Percentiles rank a stretch among this genome's conserved stretches.
phyloP scores from a whole-genome alignment of 1,140 invertebrate species.

The Frieseomelitta varia region DNA sequence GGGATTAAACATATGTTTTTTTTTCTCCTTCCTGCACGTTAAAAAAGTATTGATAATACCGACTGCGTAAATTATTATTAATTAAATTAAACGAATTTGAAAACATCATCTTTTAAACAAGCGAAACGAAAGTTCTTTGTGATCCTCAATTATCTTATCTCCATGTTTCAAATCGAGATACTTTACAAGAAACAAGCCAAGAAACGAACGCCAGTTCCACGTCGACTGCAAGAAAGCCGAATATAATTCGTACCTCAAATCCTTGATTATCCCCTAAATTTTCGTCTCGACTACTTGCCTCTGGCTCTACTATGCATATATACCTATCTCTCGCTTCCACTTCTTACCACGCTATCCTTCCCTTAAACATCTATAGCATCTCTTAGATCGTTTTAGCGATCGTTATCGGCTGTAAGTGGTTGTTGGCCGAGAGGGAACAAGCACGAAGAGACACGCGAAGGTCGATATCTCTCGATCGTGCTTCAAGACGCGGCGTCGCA shows the following conservation, averaged over 20 bases:
- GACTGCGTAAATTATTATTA: too few species aligned
- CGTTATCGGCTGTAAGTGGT: constrained; percentile 12
- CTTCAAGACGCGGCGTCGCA: background rate
- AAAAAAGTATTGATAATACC: too few species aligned
- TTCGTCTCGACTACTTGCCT: background rate
- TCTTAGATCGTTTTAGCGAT: background rate
- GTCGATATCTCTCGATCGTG: background rate
- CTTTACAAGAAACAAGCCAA: too few species aligned
- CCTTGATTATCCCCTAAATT: background rate
- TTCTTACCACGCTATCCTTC: background rate
- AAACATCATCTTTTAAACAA: too few species aligned
- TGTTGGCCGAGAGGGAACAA: background rate
- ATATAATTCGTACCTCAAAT: background rate
- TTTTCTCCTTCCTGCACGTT: too few species aligned
- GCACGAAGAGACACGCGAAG: background rate
- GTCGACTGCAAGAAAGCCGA: too few species aligned
- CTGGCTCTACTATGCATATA: too few species aligned
- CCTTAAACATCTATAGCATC: background rate
- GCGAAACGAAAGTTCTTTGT: too few species aligned
- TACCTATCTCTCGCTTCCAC: background rate
- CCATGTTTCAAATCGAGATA: too few species aligned
- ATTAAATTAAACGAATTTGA: too few species aligned
- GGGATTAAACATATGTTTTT: too few species aligned
- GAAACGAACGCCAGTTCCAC: background rate
- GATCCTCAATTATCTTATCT: too few species aligned